phyloP scores from a whole-genome alignment of 2,797 vertebrate species.

The Trichosurus vulpecula region DNA sequence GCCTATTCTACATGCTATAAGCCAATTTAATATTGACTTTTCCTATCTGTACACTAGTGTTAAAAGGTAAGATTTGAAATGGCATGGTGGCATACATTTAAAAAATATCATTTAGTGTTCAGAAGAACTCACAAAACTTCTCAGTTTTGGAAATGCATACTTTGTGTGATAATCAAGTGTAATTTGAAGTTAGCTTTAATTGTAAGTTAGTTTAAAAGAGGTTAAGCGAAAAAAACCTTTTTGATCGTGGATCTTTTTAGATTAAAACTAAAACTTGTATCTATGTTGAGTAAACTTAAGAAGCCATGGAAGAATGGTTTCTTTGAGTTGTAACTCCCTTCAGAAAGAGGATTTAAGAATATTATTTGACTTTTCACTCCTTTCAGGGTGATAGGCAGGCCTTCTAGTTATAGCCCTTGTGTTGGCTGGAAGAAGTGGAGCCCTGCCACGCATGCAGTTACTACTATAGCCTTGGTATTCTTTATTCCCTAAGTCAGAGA shows the following conservation, averaged over 20 bases:
- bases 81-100: background rate
- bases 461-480: background rate
- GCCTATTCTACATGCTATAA: background rate
- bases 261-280: background rate
- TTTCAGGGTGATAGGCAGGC: background rate
- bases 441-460: background rate
- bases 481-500: background rate
- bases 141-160: background rate
- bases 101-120: background rate
- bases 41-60: background rate
- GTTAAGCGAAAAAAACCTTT: background rate
- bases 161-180: background rate
- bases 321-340: background rate
- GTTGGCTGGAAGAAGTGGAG: background rate
- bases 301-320: background rate
- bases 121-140: background rate
- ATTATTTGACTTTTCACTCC: background rate
- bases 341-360: background rate
- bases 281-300: background rate
- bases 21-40: background rate
- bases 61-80: background rate
- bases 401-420: background rate
- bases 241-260: background rate
- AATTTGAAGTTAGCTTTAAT: background rate
- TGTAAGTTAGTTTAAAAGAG: background rate